Conservation (phyloP, 37 sponge, comb jelly and placozoan genomes). For the Diacarnus erythraeanus region DNA sequence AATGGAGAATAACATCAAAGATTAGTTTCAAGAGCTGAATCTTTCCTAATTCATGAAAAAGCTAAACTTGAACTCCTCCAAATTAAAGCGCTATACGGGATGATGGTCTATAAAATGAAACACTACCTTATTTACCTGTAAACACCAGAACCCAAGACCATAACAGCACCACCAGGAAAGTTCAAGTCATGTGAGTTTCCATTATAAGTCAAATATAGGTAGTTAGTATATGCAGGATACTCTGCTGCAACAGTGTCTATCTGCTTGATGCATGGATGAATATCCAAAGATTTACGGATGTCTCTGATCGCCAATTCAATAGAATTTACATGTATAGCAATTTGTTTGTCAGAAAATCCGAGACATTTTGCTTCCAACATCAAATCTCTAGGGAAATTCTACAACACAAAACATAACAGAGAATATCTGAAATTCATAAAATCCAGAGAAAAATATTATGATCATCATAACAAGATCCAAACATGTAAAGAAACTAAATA, state of each 20-base stretch:
- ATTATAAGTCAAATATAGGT: constrained; percentile 98
- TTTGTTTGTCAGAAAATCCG: constrained; percentile 95
- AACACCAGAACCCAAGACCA: constrained; percentile 97
- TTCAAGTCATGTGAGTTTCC: constrained; percentile 81
- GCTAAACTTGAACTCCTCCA: too few relatives aligned
- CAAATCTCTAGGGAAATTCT: constrained; percentile 32
- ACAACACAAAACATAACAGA: background rate
- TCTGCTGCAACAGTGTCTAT: constrained; percentile 99
- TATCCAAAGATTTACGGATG: constrained; percentile 49
- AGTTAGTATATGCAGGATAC: constrained; percentile 95
- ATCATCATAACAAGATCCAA: too few relatives aligned
- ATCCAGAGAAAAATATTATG: too few relatives aligned
- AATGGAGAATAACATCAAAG: too few relatives aligned
- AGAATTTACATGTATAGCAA: constrained; percentile 77
- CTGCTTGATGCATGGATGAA: constrained; percentile 91
- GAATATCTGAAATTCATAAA: too few relatives aligned
- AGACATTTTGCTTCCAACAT: constrained; percentile 86
- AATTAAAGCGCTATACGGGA: too few relatives aligned
- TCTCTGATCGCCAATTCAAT: constrained; percentile 76
- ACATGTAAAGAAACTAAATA: too few relatives aligned
- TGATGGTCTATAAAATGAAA: too few relatives aligned
- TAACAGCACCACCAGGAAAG: constrained; percentile 74
- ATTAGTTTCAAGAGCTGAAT: too few relatives aligned
- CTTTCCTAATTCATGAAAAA: too few relatives aligned
- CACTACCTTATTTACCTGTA: constrained; percentile 60